Evolutionary conservation across 2,113 vertebrate genomes (phyloP).

Genomic region (Boleophthalmus pectinirostris): DNA sequence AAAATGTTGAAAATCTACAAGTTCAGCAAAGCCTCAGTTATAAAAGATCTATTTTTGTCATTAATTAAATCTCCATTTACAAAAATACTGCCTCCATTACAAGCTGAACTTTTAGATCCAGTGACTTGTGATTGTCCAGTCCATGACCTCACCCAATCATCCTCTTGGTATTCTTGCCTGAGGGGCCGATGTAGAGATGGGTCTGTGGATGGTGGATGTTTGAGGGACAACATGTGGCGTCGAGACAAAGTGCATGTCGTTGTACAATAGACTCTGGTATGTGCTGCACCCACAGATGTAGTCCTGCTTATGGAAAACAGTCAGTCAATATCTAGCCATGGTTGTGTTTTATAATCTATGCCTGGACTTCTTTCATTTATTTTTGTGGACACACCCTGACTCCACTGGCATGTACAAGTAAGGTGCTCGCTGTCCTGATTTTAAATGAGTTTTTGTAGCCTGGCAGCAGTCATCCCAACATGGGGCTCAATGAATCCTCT

Average conservation of each 20-base stretch:
- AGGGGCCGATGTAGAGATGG: slow-evolving; percentile 19
- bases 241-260: slow-evolving; percentile 55
- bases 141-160: slow-evolving; percentile 51
- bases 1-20: too few species aligned
- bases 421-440: slow-evolving; percentile 47
- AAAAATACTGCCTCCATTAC: slow-evolving; percentile 65
- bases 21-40: background rate
- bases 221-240: slow-evolving; percentile 52
- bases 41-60: background rate
- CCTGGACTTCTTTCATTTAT: slow-evolving; percentile 38
- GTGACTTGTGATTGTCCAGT: slow-evolving; percentile 36
- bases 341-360: slow-evolving; percentile 14
- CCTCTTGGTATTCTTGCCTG: slow-evolving; percentile 50
- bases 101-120: slow-evolving; percentile 30
- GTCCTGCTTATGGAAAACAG: slow-evolving; percentile 8
- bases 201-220: slow-evolving; percentile 35
- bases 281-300: slow-evolving; percentile 33
- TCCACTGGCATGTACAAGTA: slow-evolving; percentile 30
- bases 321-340: slow-evolving; percentile 22
- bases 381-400: slow-evolving; percentile 46
- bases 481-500: slow-evolving; percentile 44
- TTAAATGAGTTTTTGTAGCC: slow-evolving; percentile 41
- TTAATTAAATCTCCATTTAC: slow-evolving; percentile 61
- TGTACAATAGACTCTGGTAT: slow-evolving; percentile 53
- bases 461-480: slow-evolving; percentile 40